Evolutionary conservation across 2,888 invertebrate species (phyloP).

Genomic region (Athalia rosae): DNA sequence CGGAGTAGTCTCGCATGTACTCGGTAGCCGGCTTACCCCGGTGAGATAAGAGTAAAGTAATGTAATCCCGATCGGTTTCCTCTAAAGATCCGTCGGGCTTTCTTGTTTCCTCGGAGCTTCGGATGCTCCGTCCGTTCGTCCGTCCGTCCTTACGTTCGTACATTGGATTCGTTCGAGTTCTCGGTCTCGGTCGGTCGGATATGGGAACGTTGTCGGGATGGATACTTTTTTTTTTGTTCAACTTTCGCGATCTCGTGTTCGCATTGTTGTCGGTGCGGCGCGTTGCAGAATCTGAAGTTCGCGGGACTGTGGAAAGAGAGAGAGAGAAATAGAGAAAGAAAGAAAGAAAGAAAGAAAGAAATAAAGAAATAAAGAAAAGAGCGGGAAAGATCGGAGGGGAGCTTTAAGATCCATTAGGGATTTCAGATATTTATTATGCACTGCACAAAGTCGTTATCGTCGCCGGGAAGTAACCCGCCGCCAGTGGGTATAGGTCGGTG

Average conservation of each 20-base stretch:
- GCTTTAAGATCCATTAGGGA: constrained; percentile 67
- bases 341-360: constrained; percentile 21
- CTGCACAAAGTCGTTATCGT: constrained; percentile 46
- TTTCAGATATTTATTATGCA: constrained; percentile 64
- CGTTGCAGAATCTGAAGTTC: too few relatives aligned
- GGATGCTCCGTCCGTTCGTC: background rate
- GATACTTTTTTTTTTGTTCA: too few relatives aligned
- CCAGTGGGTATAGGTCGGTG: too few relatives aligned
- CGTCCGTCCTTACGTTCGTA: too few relatives aligned
- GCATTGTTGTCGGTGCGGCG: constrained; percentile 20
- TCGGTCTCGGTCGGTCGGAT: background rate
- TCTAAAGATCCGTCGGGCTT: background rate
- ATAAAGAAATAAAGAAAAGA: too few relatives aligned
- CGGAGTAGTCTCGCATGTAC: constrained; percentile 3
- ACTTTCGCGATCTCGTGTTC: background rate
- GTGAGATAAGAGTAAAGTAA: constrained; percentile 40
- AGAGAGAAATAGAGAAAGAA: background rate
- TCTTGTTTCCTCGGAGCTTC: background rate
- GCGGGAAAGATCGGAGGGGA: constrained; percentile 8
- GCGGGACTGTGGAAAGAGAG: too few relatives aligned
- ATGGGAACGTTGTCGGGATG: background rate
- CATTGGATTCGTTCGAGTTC: too few relatives aligned
- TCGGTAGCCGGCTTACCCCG: constrained; percentile 33
- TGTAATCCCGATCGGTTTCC: constrained; percentile 21
- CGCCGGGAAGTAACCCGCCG: constrained; percentile 22